Evolutionary conservation across 2,797 vertebrate genomes (phyloP), one percentile per base, ranked within the genome.

Genomic region (Fistularia commersonii): DNA sequence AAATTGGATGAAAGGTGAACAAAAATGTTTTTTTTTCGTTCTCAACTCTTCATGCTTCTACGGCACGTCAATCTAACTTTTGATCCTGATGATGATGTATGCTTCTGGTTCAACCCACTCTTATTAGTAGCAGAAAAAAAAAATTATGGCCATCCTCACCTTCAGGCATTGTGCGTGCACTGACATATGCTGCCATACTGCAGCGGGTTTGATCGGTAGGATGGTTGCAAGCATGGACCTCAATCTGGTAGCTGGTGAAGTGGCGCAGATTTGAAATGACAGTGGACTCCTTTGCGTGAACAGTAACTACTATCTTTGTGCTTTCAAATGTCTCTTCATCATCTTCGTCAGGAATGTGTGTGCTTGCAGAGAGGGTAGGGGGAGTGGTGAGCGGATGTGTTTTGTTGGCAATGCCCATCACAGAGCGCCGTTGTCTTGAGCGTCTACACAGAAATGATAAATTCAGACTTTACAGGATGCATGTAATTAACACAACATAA

Each of bases 191-290:
- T 0, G 96, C 94, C 68, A 97, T 93, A 6, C 97, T 96, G 83
- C 97, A 99, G n/a, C 93, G 87, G 0, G 71, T 56, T 0, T 84
- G 58, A 2, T 93, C 90, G 0, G 62, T 74, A 0, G 87, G 90
- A 8, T 96, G 90, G 87, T 98, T 98, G 77, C 97, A 99, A 6
- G 97, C 97, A 11, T 97, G 94, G 57, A 99, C 87, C 85, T 99
- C 95, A 0, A 99, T 98, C 79, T 96, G 94, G 64, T 98, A 98
- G 49, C 93, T 94, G 0, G 96, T 98, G 81, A 99, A 99, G 80
- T 98, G 97, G 0, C 89, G 90, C 65, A 99, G 88, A 71, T 72
- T 89, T 0, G 95, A 97, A 87, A 99, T 96, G 64, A 98, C 91
- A 0, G 95, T 82, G 0, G 93, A 93, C 80, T 98, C 97, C 72